These are phyloP conservation scores for Odocoileus virginianus DNA, from an alignment of 2,113 vertebrate genomes.

Conservation along the genomic window DNA sequence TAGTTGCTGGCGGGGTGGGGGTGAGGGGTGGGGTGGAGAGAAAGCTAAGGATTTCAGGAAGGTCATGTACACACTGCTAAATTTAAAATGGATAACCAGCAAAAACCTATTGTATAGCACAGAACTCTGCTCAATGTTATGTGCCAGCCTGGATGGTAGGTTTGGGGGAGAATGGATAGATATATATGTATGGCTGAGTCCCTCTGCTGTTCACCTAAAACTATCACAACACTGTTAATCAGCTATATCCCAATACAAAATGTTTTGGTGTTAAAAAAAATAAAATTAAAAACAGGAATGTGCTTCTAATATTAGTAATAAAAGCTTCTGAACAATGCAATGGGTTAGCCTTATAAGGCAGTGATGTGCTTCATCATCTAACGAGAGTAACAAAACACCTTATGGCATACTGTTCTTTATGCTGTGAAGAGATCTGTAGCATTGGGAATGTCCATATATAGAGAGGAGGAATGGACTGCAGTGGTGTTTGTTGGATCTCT, in stretches of 20 bases:
- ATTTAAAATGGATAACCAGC: neutral
- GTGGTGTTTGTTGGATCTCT: neutral
- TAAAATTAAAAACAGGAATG: neutral
- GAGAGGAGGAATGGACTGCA: neutral
- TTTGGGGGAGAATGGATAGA: neutral
- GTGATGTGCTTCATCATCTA: neutral
- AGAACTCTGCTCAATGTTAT: neutral
- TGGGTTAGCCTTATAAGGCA: neutral
- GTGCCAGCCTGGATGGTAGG: neutral
- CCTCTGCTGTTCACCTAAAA: neutral
- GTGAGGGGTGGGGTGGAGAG: neutral
- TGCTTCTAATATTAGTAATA: neutral
- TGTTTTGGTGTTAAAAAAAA: neutral
- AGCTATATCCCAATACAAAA: neutral
- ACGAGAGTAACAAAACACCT: neutral
- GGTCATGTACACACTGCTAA: neutral
- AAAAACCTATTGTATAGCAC: neutral
- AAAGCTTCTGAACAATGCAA: neutral
- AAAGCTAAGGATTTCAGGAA: neutral
- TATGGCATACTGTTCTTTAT: neutral
- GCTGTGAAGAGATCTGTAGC: neutral
- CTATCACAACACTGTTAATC: neutral
- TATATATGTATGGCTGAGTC: neutral
- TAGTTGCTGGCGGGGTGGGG: fast-evolving
- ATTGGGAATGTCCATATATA: neutral